Evolutionary conservation across 2,797 vertebrate genomes (phyloP).

Genomic region (Dendrocincla tyrannina): DNA sequence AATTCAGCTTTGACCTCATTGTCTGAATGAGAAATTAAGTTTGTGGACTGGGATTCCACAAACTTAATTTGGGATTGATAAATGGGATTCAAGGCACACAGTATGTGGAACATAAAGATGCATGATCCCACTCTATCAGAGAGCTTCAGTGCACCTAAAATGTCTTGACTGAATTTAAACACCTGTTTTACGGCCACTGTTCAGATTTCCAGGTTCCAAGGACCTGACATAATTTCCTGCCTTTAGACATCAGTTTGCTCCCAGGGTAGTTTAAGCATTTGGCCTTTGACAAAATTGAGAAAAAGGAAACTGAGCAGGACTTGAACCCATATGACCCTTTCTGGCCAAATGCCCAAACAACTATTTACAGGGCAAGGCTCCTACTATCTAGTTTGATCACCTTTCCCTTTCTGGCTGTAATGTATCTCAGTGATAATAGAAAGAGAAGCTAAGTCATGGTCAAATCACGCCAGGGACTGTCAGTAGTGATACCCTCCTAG

Average conservation of each 20-base stretch:
- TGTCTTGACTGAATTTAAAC: not conserved
- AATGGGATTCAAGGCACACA: not conserved
- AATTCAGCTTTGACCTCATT: not conserved
- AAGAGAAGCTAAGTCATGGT: conserved; percentile 10
- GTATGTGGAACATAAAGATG: not conserved
- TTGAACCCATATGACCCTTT: not conserved
- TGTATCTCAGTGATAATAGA: not conserved
- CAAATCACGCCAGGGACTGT: conserved; percentile 15
- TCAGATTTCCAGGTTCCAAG: not conserved
- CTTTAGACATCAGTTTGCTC: not conserved
- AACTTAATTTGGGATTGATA: no score
- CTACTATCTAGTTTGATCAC: not conserved
- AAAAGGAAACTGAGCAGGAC: not conserved
- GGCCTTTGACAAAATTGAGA: not conserved
- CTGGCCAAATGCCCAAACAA: not conserved
- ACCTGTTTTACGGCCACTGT: not conserved
- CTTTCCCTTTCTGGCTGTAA: not conserved
- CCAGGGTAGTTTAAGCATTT: not conserved
- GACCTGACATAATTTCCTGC: not conserved
- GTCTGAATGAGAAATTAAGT: not conserved
- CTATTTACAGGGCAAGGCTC: conserved; percentile 7
- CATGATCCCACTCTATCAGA: not conserved
- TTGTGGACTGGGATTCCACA: not conserved
- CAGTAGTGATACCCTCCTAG: not conserved
- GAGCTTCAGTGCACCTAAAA: not conserved